Conservation (phyloP, 2,797 vertebrate genomes). For the Basileuterus tristriatus region DNA sequence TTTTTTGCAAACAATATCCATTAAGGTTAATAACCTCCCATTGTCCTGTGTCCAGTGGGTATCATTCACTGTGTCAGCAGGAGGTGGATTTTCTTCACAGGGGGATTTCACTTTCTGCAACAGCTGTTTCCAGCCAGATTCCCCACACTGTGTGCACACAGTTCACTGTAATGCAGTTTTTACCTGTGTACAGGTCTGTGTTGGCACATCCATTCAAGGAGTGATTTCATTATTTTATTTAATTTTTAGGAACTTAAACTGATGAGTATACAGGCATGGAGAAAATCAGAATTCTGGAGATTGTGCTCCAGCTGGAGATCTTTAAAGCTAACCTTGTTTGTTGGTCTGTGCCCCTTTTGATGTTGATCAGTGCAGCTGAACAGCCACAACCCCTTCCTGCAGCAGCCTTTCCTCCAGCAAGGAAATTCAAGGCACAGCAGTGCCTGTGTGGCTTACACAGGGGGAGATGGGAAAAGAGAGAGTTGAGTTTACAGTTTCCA, state of each 20-base stretch:
- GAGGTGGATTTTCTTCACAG: not conserved
- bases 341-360: not conserved
- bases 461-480: not conserved
- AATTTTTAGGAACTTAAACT: not conserved
- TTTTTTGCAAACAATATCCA: not conserved
- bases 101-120: not conserved
- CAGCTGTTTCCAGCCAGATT: not conserved
- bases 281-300: not conserved
- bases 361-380: not conserved
- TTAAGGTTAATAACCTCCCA: not conserved
- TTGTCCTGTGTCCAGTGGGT: not conserved
- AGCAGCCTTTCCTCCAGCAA: not conserved
- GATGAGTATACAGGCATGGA: not conserved
- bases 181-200: not conserved
- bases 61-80: not conserved
- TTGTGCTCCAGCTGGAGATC: not conserved
- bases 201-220: not conserved
- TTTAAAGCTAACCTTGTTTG: not conserved
- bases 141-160: rapidly evolving
- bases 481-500: not conserved
- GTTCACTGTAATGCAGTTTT: not conserved
- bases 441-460: not conserved
- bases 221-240: not conserved
- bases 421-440: not conserved
- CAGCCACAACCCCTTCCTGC: not conserved